Evolutionary conservation across 2,113 vertebrate species (phyloP), one percentile per base, ranked within the genome.

Genomic region (Caranx melampygus): DNA sequence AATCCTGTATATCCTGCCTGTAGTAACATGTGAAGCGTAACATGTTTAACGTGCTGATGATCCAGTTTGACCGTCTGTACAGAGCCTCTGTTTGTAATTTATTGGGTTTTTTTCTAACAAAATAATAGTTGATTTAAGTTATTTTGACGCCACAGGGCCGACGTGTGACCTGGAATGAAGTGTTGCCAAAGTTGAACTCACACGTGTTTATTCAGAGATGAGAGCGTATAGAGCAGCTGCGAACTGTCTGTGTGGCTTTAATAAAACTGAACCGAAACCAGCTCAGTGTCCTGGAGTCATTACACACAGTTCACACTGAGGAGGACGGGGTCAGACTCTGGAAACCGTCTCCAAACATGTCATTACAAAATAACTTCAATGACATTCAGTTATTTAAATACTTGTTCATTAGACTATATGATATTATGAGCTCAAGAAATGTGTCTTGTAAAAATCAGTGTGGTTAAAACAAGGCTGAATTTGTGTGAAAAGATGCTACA

Each of bases 181-280:
- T 55, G 16, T 65, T 72, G 77, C 82, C 75, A 78, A 37, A 85
- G 73, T 66, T 52, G 42, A 60, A 72, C 37, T 49, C 55, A 34
- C 81, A n/a, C 59, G 21, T 55, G 20, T n/a, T 51, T 63, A 13
- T 26, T 59, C 42, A 55, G 51, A 79, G 84, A 72, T 80, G 84
- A 80, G 78, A 54, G 73, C 80, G 37, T 71, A 75, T 67, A 68
- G 61, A 62, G 78, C 83, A 61, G 83, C 67, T 68, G 66, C 66
- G 60, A 78, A 54, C 45, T 44, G 80, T 71, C 72, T 70, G 40
- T 42, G 65, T 72, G 70, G 72, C 82, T 80, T 82, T 77, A 90
- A 87, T 91, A 90, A 87, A 91, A 66, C 55, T 37, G 49, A 61
- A 47, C 40, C 11, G 31, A 74, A 79, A 78, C 54, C 20, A 76